Base-by-base conservation (phyloP, 2,888 invertebrate genomes). In the Erannis defoliaria region DNA sequence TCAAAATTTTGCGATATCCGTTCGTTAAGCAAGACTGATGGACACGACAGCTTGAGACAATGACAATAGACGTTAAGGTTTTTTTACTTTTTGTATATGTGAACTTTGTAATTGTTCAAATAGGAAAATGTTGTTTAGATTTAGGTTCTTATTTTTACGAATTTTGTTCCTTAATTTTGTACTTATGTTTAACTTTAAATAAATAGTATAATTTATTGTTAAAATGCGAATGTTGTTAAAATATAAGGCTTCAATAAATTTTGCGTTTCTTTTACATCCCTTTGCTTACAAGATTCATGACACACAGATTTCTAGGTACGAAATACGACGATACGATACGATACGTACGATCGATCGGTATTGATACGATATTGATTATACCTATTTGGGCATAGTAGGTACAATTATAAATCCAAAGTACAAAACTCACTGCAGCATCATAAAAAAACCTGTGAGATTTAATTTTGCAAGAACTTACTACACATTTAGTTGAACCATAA, bases 171-270 rank as follows among this genome's bases (percentile, higher is more conserved):
- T 88, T 86, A 82, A 53, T 76, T 26, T 68, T 81, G 84, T 87
- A 88, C 84, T 85, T 86, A 88, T 80, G 73, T 79, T 66, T 79
- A 79, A 77, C 80, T 78, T 76, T 75, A 77, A 64, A 37, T 62
- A 53, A 56, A 37, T 59, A 62, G 75, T 86, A 74, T 82, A 88
- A 86, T 85, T 89, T 88, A 90, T 90, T 90, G 88, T 88, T 89
- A 82, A 81, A 71, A 84, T 82, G 84, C 78, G 73, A 85, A 86
- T 81, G 86, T 90, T 91, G 88, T 88, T 89, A 84, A 81, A 88
- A 88, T 84, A 84, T 85, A 85, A 84, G 85, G 84, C 80, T 85
- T 85, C 77, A 81, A 77, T 74, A 73, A 76, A 72, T 68, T n/a
- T 65, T 18, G 60, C 43, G 75, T 84, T 82, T 82, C 8, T 37